A percentile compares a stretch with the other conserved stretches of the same genome.
Conservation (phyloP, 1,140 invertebrate species). For the Drosophila hydei region DNA sequence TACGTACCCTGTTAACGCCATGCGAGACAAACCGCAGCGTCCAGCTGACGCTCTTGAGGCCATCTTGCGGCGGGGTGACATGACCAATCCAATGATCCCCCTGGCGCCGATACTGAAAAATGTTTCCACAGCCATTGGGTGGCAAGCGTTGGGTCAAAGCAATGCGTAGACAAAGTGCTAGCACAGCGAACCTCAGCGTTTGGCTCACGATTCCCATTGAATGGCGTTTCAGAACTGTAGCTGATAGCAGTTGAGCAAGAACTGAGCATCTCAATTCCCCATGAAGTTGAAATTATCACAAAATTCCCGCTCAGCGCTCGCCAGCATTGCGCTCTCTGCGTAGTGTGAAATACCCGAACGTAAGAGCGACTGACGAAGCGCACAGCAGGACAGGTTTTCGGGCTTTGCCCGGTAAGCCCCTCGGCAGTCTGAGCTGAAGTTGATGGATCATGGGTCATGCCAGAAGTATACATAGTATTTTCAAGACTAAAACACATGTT, state of each 20-base stretch:
- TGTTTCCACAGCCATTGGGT: constrained; percentile 36
- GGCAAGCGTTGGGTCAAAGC: constrained; percentile 37
- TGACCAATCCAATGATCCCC: constrained; percentile 38
- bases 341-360: constrained; percentile 13
- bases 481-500: too few relatives aligned
- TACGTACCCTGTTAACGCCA: constrained; percentile 25
- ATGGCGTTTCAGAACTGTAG: constrained; percentile 36
- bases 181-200: constrained; percentile 8
- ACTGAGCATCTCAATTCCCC: constrained; percentile 36
- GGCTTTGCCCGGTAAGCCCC: constrained; percentile 52
- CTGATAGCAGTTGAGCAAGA: constrained; percentile 32
- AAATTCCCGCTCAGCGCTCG: constrained; percentile 2
- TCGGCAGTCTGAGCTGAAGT: background rate
- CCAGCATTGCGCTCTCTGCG: constrained; percentile 4
- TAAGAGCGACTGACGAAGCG: background rate
- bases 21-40: constrained; percentile 37
- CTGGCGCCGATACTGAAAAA: constrained; percentile 32
- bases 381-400: constrained; percentile 28
- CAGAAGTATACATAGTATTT: background rate
- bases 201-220: constrained; percentile 34
- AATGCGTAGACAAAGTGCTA: constrained; percentile 36
- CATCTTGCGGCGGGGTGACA: constrained; percentile 38
- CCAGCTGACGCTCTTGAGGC: constrained; percentile 49
- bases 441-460: constrained; percentile 23
- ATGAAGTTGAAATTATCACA: constrained; percentile 8